Percentiles rank a stretch among this genome's conserved stretches.
Conservation (phyloP, 2,113 vertebrate genomes). For the Camelus bactrianus region DNA sequence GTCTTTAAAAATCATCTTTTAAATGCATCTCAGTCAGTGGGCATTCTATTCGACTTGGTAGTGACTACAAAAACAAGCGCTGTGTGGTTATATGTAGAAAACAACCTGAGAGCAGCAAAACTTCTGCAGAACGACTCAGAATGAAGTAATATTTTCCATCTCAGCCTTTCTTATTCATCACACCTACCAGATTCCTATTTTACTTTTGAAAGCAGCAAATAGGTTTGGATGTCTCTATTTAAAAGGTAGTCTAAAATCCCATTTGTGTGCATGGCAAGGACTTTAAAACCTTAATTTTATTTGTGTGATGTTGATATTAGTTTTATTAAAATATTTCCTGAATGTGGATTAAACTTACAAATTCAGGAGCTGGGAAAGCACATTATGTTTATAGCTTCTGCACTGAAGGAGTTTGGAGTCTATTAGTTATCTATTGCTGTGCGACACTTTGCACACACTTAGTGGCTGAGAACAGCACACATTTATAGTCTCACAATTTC, state of each 20-base stretch:
- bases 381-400: background rate
- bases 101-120: background rate
- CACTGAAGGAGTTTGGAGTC: background rate
- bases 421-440: background rate
- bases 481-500: background rate
- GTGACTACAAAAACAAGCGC: background rate
- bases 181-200: background rate
- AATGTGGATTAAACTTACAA: background rate
- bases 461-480: background rate
- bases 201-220: background rate
- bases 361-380: background rate
- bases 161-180: background rate
- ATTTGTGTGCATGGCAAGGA: background rate
- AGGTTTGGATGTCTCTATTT: background rate
- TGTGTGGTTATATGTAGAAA: background rate
- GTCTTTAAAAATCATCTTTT: slow-evolving; percentile 38
- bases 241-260: background rate
- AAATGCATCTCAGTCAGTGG: background rate
- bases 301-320: background rate
- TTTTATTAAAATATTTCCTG: slow-evolving; percentile 15
- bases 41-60: background rate
- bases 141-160: background rate
- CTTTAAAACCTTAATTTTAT: background rate
- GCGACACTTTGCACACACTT: background rate
- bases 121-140: background rate